Base-by-base conservation (phyloP, 2,888 invertebrate genomes). In the Tetragonula carbonaria region DNA sequence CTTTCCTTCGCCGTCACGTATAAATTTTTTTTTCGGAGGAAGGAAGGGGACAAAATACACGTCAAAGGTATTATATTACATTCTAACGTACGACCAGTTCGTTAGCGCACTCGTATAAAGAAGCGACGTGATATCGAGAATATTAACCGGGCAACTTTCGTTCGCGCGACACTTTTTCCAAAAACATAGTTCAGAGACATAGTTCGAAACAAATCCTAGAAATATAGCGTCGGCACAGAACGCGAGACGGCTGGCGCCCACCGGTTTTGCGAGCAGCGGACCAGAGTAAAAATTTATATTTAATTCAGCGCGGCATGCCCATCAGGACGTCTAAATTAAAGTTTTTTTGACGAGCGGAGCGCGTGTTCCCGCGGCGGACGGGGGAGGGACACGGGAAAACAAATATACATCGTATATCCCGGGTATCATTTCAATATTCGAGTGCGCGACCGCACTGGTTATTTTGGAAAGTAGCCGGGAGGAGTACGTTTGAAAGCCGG, bases 351-450 rank as follows among this genome's bases (percentile, higher is more conserved):
- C 83, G 81, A 86, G 70, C 62, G n/a, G 18, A 50, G 38, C 51
- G 72, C 57, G 65, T 53, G 21, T 73, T 8, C 45, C 45, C 45
- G 45, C 45, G 82, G 21, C 59, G 50, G 33, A 16, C n/a, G n/a
- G 53, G 51, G 38, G 59, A 18, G 65, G 23, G 33, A n/a, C 65
- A n/a, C 38, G 74, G 74, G 73, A 85, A 88, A 89, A 86, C 82
- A 89, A 89, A 89, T 87, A 88, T 83, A 88, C 80, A 80, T 82
- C 74, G 79, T 14, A 33, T 51, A 45, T 21, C 28, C 38, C 74
- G 74, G 74, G 71, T 85, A 87, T 86, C 84, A 78, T 84, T 76
- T 80, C 88, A 85, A 89, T 88, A 89, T 85, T 88, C 86, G 86
- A 18, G 80, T 55, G 74, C 66, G 72, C 74, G 63, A 84, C 86